A percentile compares a stretch with the other conserved stretches of the same genome.
Conservation (phyloP, 2,888 invertebrate species). For the Blastobasis lacticolella region DNA sequence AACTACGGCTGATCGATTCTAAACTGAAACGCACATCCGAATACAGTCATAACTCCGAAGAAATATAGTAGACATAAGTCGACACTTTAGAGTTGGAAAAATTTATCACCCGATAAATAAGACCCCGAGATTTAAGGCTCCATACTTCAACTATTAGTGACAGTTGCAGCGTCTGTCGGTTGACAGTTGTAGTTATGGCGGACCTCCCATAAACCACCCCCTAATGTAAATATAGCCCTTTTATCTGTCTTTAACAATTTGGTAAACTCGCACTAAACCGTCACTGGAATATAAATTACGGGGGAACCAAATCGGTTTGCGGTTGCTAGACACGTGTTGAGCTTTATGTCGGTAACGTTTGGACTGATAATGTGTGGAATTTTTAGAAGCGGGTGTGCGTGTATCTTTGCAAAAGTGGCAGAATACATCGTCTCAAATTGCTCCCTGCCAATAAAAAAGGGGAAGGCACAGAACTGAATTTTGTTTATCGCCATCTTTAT, state of each 20-base stretch:
- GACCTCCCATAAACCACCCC: constrained; percentile 62
- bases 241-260: constrained; percentile 73
- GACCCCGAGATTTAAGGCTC: constrained; percentile 28
- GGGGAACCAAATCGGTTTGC: constrained; percentile 26
- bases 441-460: constrained; percentile 71
- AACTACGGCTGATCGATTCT: too few relatives aligned
- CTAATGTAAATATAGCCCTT: constrained; percentile 67
- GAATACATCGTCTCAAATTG: constrained; percentile 69
- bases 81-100: not conserved
- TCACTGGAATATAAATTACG: constrained; percentile 69
- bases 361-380: too few relatives aligned
- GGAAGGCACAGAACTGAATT: constrained; percentile 65
- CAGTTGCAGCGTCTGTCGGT: constrained; percentile 54
- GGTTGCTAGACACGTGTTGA: too few relatives aligned
- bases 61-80: not conserved
- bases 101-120: constrained; percentile 2
- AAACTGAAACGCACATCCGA: too few relatives aligned
- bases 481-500: constrained; percentile 72
- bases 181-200: constrained; percentile 41
- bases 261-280: constrained; percentile 68
- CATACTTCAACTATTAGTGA: constrained; percentile 56
- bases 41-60: too few relatives aligned
- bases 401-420: constrained; percentile 38
- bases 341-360: too few relatives aligned
- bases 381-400: too few relatives aligned